These are phyloP conservation scores for Phyto melanocephala DNA, from an alignment of 2,888 invertebrate genomes.

Conservation along the genomic window DNA sequence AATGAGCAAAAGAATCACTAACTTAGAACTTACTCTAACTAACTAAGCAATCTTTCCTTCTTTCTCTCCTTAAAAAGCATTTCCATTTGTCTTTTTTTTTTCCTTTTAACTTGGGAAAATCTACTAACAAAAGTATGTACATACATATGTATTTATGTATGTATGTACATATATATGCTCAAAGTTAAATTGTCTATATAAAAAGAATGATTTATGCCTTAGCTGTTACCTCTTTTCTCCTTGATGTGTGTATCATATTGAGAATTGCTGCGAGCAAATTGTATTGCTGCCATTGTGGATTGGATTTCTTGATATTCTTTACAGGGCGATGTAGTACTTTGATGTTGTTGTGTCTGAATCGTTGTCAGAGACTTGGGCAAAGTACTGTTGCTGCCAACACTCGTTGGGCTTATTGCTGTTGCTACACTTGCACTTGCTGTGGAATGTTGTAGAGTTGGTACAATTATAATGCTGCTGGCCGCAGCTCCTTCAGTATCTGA, in stretches of 20 bases:
- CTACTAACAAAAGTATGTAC: no score
- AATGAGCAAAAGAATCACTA: background rate
- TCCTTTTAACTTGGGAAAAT: no score
- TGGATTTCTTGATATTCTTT: conserved; percentile 80
- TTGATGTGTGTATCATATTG: conserved; percentile 93
- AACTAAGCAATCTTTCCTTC: background rate
- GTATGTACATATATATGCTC: background rate
- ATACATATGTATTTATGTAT: no score
- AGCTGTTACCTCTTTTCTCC: conserved; percentile 88
- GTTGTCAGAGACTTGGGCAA: conserved; percentile 73
- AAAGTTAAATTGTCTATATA: background rate
- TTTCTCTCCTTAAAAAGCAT: background rate
- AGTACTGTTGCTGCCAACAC: conserved; percentile 67
- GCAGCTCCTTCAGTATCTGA: conserved; percentile 75
- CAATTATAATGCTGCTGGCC: conserved; percentile 74
- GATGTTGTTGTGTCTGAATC: conserved; percentile 70
- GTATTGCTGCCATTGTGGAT: conserved; percentile 83
- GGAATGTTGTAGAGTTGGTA: conserved; percentile 65
- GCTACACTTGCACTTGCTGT: conserved; percentile 57
- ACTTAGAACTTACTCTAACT: background rate
- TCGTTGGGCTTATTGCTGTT: conserved; percentile 58
- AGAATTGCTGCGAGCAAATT: conserved; percentile 87
- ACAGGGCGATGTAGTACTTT: conserved; percentile 67
- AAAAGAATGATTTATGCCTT: no score
- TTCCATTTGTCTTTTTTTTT: no score